Conservation (phyloP, 2,888 invertebrate species). For the Celastrina argiolus region DNA sequence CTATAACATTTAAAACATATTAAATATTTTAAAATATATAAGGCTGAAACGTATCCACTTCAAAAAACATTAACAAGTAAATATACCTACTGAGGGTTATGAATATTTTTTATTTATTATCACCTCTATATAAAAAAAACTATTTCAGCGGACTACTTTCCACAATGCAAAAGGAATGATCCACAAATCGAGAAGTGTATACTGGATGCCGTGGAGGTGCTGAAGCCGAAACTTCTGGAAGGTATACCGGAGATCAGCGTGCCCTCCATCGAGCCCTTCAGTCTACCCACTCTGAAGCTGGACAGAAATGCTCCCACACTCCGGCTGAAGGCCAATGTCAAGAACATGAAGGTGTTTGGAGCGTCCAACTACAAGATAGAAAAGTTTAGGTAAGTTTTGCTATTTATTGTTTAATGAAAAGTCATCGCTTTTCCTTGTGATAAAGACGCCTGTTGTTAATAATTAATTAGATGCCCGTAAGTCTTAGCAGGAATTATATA, state of each 20-base stretch:
- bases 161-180: slow-evolving; percentile 80
- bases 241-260: slow-evolving; percentile 83
- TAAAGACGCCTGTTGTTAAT: too few species aligned
- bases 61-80: too few species aligned
- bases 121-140: too few species aligned
- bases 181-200: slow-evolving; percentile 80
- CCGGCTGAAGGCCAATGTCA: slow-evolving; percentile 81
- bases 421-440: too few species aligned
- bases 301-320: slow-evolving; percentile 84
- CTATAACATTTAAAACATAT: too few species aligned
- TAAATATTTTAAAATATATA: too few species aligned
- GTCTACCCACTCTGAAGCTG: slow-evolving; percentile 81
- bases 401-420: too few species aligned
- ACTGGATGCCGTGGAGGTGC: slow-evolving; percentile 75
- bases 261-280: slow-evolving; percentile 83
- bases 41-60: too few species aligned
- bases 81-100: too few species aligned
- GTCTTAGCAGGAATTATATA: too few species aligned
- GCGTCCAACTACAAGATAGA: slow-evolving; percentile 81
- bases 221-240: slow-evolving; percentile 74
- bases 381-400: slow-evolving; percentile 79
- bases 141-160: slow-evolving; percentile 78
- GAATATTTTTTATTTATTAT: too few species aligned
- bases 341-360: slow-evolving; percentile 81
- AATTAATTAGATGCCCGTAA: too few species aligned